These are phyloP conservation scores for Gnatocerus cornutus DNA, from an alignment of 2,888 invertebrate species.

Conservation along the genomic window DNA sequence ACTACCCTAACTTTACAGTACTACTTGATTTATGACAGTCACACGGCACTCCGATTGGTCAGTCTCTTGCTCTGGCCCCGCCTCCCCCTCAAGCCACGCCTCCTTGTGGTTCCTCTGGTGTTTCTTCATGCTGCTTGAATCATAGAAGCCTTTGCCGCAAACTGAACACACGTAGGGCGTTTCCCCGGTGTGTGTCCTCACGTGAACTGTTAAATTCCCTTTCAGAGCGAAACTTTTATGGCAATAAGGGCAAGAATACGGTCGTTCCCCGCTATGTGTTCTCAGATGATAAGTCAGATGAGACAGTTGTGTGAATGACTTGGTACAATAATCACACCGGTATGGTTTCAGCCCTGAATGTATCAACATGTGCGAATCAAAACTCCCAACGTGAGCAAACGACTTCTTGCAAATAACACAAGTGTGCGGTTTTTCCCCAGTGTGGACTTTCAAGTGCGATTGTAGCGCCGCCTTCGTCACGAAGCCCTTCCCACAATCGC, in stretches of 20 bases:
- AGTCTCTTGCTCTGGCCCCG: neutral
- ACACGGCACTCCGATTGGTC: too few species aligned
- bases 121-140: constrained; percentile 55
- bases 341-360: constrained; percentile 66
- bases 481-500: constrained; percentile 58
- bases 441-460: constrained; percentile 61
- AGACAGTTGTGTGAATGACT: constrained; percentile 61
- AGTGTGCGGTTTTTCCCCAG: constrained; percentile 62
- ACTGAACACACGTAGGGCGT: constrained; percentile 69
- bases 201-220: constrained; percentile 69
- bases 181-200: constrained; percentile 69
- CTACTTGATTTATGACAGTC: too few species aligned
- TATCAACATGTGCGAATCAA: constrained; percentile 62
- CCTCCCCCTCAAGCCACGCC: neutral
- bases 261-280: constrained; percentile 63
- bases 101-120: constrained; percentile 52
- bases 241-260: constrained; percentile 55
- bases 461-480: constrained; percentile 56
- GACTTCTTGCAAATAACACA: constrained; percentile 63
- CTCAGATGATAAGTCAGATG: constrained; percentile 63
- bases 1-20: too few species aligned
- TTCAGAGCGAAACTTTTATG: constrained; percentile 67
- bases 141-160: constrained; percentile 66
- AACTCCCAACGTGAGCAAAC: constrained; percentile 62
- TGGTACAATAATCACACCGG: constrained; percentile 69